Evolutionary conservation across 2,888 invertebrate genomes (phyloP).

Genomic region (Pinctada fucata): DNA sequence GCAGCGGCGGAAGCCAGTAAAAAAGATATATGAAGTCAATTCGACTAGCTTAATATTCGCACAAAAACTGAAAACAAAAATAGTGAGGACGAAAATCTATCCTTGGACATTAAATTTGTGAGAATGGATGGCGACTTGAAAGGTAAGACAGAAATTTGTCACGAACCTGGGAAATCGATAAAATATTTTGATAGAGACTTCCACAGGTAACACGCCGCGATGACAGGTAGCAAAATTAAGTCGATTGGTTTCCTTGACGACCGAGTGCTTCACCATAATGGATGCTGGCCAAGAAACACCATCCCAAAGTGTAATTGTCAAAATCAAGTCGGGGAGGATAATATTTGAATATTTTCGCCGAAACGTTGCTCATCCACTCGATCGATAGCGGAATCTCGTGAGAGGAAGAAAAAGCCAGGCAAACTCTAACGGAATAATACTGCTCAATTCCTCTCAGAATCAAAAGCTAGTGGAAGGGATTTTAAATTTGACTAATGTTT

Average conservation of each 20-base stretch:
- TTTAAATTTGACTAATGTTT: too few relatives aligned
- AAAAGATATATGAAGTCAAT: too few relatives aligned
- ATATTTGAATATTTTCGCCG: neutral
- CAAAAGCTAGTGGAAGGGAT: too few relatives aligned
- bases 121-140: slow-evolving; percentile 10
- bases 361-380: neutral
- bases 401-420: too few relatives aligned
- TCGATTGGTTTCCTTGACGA: slow-evolving; percentile 39
- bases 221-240: slow-evolving; percentile 42
- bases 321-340: neutral
- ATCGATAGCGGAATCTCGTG: neutral
- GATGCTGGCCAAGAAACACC: slow-evolving; percentile 6
- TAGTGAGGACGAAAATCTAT: slow-evolving; percentile 7
- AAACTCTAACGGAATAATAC: too few relatives aligned
- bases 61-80: slow-evolving; percentile 11
- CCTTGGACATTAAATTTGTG: too few relatives aligned
- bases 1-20: neutral
- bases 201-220: slow-evolving; percentile 37
- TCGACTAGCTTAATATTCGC: too few relatives aligned
- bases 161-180: slow-evolving; percentile 31
- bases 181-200: slow-evolving; percentile 38
- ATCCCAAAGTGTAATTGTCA: neutral
- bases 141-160: slow-evolving; percentile 17
- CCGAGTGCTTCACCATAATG: slow-evolving; percentile 19
- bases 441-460: too few relatives aligned